Conservation (phyloP, 2,888 invertebrate species). For the Eugnorisma glareosa region DNA sequence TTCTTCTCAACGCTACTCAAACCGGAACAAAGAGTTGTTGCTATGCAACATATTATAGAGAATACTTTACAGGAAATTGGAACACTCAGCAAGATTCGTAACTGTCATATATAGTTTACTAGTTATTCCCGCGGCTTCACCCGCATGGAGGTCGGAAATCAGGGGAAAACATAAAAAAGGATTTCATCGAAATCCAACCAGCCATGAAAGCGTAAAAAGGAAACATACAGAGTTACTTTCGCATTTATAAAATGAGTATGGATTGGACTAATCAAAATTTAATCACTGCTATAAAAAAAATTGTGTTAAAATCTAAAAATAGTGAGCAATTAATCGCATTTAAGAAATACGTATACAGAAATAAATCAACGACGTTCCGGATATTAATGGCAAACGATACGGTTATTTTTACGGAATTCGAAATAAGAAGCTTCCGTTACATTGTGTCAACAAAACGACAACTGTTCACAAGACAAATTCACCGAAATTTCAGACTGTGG, state of each 20-base stretch:
- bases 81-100: not conserved
- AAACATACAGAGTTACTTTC: too few relatives aligned
- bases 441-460: not conserved
- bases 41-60: not conserved
- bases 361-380: not conserved
- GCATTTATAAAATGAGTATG: too few relatives aligned
- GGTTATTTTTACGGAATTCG: not conserved
- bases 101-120: not conserved
- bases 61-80: conserved; percentile 8
- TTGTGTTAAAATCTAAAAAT: not conserved
- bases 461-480: not conserved
- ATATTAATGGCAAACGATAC: not conserved
- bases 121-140: not conserved
- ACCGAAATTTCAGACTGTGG: not conserved
- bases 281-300: not conserved
- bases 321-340: not conserved
- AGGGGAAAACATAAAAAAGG: not conserved
- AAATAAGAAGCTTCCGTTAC: conserved; percentile 1
- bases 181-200: not conserved
- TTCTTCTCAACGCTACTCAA: too few relatives aligned
- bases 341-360: not conserved
- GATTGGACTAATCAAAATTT: not conserved
- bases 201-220: too few relatives aligned
- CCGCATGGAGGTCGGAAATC: not conserved
- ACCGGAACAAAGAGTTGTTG: not conserved